Evolutionary conservation across 2,113 vertebrate species (phyloP).

Genomic region (Phoenicopterus ruber): DNA sequence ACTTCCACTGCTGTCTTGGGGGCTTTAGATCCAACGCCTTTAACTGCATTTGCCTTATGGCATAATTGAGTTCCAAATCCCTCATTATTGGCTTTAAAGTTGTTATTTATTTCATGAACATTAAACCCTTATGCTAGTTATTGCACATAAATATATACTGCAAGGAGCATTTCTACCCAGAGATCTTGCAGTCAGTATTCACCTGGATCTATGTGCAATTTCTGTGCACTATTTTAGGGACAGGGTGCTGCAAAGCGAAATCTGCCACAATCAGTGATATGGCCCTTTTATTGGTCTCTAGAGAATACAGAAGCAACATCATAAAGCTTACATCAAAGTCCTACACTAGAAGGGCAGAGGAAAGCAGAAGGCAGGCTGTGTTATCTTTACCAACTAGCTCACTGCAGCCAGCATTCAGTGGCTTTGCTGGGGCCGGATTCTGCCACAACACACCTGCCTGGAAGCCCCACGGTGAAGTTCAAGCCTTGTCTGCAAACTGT

Average conservation of each 20-base stretch:
- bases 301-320: not conserved
- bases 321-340: not conserved
- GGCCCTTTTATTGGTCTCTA: not conserved
- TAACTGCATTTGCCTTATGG: not conserved
- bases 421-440: not conserved
- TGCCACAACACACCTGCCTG: not conserved
- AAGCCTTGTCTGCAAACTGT: not conserved
- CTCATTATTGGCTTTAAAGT: not conserved
- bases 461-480: not conserved
- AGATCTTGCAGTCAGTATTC: not conserved
- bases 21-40: not conserved
- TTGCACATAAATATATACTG: not conserved
- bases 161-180: not conserved
- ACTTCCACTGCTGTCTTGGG: not conserved
- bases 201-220: not conserved
- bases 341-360: not conserved
- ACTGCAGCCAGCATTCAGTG: accelerated
- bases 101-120: not conserved
- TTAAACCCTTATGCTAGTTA: not conserved
- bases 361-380: not conserved
- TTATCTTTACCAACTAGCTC: not conserved
- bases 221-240: not conserved
- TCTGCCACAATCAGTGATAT: not conserved
- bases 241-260: not conserved
- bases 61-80: not conserved